Conservation (phyloP, 2,888 invertebrate species). For the Philhelius pedissequus region DNA sequence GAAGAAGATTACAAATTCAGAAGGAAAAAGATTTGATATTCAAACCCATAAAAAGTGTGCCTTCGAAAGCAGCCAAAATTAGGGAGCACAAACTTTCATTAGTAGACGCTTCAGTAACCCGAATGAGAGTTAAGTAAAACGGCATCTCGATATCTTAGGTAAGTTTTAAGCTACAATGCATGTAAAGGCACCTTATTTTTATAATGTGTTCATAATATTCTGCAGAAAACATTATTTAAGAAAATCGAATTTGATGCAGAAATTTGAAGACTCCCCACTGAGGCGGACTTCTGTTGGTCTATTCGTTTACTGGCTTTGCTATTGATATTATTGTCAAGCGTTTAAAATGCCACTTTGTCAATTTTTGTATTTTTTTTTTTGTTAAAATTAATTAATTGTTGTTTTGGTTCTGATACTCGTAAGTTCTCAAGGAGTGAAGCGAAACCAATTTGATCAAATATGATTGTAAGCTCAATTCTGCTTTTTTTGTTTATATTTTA, state of each 20-base stretch:
- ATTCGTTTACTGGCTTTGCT: not conserved
- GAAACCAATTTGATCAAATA: too few relatives aligned
- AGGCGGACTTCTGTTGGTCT: conserved; percentile 1
- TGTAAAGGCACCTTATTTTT: not conserved
- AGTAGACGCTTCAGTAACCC: not conserved
- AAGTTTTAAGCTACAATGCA: not conserved
- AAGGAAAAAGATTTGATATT: not conserved
- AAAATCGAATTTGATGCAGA: conserved; percentile 41
- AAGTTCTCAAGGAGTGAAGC: too few relatives aligned
- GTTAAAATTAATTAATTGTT: not conserved
- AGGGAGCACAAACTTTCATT: not conserved
- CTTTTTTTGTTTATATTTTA: not conserved
- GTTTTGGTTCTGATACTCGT: too few relatives aligned
- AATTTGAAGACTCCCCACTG: not conserved
- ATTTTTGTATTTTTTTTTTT: not conserved
- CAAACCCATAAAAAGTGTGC: not conserved
- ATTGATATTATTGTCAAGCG: not conserved
- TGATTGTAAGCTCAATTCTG: too few relatives aligned
- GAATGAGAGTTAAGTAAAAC: not conserved
- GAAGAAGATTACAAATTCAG: not conserved
- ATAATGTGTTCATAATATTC: too few relatives aligned
- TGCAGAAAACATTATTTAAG: not conserved
- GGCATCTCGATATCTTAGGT: not conserved
- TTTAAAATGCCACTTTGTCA: not conserved
- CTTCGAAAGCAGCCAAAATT: not conserved